Conservation (phyloP, 2,888 invertebrate species). For the Drosophila multiciliata region DNA sequence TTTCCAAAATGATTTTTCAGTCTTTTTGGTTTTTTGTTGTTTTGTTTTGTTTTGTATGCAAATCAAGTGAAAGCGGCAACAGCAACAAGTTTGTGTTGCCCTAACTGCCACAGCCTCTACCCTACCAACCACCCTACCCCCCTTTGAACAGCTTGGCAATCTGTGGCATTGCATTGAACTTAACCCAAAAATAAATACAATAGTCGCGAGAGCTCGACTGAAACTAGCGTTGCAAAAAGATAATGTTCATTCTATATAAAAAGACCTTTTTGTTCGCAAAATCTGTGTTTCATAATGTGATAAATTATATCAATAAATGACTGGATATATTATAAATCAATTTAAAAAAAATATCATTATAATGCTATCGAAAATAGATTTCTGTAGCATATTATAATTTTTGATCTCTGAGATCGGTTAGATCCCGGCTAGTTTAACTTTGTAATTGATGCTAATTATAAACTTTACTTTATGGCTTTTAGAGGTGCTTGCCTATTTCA, state of each 20-base stretch:
- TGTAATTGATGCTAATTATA: background rate
- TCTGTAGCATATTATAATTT: too few species aligned
- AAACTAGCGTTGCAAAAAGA: background rate
- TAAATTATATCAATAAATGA: background rate
- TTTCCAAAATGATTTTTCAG: constrained; percentile 48
- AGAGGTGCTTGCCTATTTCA: background rate
- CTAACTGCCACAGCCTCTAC: background rate
- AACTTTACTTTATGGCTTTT: background rate
- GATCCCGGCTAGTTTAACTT: background rate
- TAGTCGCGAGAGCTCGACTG: background rate
- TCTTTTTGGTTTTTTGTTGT: background rate
- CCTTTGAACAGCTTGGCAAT: constrained; percentile 24
- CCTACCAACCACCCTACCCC: background rate
- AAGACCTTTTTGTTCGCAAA: background rate
- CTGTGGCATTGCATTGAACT: constrained; percentile 40
- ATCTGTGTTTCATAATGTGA: background rate
- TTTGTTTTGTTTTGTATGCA: constrained; percentile 56
- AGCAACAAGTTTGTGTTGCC: constrained; percentile 46
- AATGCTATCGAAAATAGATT: too few species aligned
- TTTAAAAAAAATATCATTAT: background rate
- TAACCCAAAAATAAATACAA: constrained; percentile 45
- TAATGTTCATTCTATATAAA: background rate
- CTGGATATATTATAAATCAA: background rate
- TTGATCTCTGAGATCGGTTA: background rate
- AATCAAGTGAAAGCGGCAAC: constrained; percentile 78